Evolutionary conservation across 2,113 vertebrate species (phyloP), one percentile per base, ranked within the genome.

Genomic region (Phyllostomus discolor): DNA sequence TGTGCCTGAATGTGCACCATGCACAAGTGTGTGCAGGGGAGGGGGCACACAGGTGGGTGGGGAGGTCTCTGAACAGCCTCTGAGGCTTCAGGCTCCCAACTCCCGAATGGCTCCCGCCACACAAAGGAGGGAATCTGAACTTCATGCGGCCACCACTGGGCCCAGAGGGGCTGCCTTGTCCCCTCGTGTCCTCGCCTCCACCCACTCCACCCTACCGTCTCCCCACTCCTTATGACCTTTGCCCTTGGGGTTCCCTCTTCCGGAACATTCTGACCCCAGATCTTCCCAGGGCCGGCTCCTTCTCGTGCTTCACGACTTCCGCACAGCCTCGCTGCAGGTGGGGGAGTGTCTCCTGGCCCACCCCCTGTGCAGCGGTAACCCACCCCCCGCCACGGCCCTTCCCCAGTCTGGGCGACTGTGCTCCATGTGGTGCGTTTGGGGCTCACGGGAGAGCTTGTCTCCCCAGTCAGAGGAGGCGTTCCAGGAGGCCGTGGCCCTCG

Each of bases 131-230:
- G 38, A 33, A 38, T 26, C 64, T 6, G 33, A 69, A 24, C 22
- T 35, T 33, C 4, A 1, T 24, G 5, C 5, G 10, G 1, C 15
- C 0, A 24, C 35, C 7, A 0, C 3, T 15, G 48, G 20, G 12
- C 31, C 41, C 14, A 4, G 59, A 20, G 1, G 16, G 10, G 46
- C 73, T 38, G 4, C 59, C 46, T 83, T 31, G 0, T 15, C 54
- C 4, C 15, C 15, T 46, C 48, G 24, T 15, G 41, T 14, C 76
- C 35, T 33, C 16, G 24, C 15, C 43, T 19, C 54, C 28, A 20
- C 57, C 50, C 2, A 0, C 33, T 48, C 62, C 10, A 1, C 59
- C 50, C 62, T 24, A 16, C 41, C 33, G 0, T 48, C 73, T 59
- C 17, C 24, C 33, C 33, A 16, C 17, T 3, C 48, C 62, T 62